These are phyloP conservation scores for Drosophila melanogaster DNA, from an alignment of 1,140 invertebrate genomes.

Conservation along the genomic window DNA sequence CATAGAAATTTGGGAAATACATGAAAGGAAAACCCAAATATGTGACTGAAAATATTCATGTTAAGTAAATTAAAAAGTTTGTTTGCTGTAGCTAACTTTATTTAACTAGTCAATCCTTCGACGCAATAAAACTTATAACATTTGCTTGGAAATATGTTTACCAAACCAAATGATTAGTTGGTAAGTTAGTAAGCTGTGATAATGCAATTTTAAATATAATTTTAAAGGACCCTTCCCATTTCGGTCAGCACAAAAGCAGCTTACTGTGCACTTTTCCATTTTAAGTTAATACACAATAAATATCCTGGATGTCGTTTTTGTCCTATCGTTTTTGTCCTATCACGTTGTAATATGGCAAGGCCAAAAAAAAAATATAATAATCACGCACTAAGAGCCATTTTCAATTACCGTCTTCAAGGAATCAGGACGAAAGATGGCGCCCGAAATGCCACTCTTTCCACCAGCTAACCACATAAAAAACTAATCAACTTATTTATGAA, in stretches of 20 bases:
- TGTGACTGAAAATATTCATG: not conserved
- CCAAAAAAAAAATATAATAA: constrained; percentile 72
- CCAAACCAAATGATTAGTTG: not conserved
- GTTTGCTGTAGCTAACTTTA: no score
- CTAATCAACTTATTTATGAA: constrained; percentile 83
- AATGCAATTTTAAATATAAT: constrained; percentile 18
- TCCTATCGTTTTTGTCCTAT: constrained; percentile 38
- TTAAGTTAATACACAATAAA: constrained; percentile 55
- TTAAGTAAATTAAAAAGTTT: not conserved
- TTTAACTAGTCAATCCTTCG: no score
- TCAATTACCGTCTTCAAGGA: constrained; percentile 66
- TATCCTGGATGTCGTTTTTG: constrained; percentile 42
- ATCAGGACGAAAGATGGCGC: constrained; percentile 39
- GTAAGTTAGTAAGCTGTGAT: not conserved
- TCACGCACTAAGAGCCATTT: constrained; percentile 79
- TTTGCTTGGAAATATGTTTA: no score
- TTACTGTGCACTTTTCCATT: constrained; percentile 66
- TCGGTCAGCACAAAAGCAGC: constrained; percentile 64
- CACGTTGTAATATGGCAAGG: constrained; percentile 49
- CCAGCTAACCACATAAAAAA: constrained; percentile 72
- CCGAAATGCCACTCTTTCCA: constrained; percentile 50
- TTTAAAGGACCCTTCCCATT: constrained; percentile 2
- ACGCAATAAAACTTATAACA: no score
- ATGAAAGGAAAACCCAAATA: not conserved
- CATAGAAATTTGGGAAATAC: not conserved